phyloP scores from a whole-genome alignment of 2,797 vertebrate species.

The Leuciscus waleckii region DNA sequence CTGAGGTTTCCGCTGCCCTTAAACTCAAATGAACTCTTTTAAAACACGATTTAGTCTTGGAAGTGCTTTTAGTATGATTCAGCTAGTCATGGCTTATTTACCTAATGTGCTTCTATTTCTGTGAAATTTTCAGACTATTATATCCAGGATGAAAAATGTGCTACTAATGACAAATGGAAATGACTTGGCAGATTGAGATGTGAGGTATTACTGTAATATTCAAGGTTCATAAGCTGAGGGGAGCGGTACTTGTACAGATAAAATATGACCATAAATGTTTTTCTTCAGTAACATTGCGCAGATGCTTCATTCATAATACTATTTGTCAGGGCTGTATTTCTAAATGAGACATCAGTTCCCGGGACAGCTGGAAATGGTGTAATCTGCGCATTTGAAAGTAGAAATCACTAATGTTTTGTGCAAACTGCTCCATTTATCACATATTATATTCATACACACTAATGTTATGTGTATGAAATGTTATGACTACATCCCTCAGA shows the following conservation, averaged over 20 bases:
- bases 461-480: conserved; percentile 19
- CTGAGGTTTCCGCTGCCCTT: conserved; percentile 65
- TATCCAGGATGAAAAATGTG: conserved; percentile 12
- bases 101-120: conserved; percentile 16
- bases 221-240: background rate
- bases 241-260: conserved; percentile 1
- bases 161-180: background rate
- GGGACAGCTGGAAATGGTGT: conserved; percentile 14
- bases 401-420: background rate
- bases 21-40: conserved; percentile 47
- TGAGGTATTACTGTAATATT: conserved; percentile 9
- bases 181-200: conserved; percentile 2
- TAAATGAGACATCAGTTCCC: conserved; percentile 3
- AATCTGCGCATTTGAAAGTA: background rate
- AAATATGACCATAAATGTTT: conserved; percentile 41
- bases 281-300: conserved; percentile 38
- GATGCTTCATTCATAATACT: conserved; percentile 35
- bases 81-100: conserved; percentile 17
- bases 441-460: conserved; percentile 2
- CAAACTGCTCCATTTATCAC: conserved; percentile 3
- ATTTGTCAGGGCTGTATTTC: conserved; percentile 17
- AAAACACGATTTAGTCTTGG: conserved; percentile 24
- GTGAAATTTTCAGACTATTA: background rate
- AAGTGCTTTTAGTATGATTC: conserved; percentile 6
- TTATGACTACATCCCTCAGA: conserved; percentile 6